A percentile compares a stretch with the other conserved stretches of the same genome.
phyloP scores from a whole-genome alignment of 1,140 invertebrate species.

The Drosophila obscura region DNA sequence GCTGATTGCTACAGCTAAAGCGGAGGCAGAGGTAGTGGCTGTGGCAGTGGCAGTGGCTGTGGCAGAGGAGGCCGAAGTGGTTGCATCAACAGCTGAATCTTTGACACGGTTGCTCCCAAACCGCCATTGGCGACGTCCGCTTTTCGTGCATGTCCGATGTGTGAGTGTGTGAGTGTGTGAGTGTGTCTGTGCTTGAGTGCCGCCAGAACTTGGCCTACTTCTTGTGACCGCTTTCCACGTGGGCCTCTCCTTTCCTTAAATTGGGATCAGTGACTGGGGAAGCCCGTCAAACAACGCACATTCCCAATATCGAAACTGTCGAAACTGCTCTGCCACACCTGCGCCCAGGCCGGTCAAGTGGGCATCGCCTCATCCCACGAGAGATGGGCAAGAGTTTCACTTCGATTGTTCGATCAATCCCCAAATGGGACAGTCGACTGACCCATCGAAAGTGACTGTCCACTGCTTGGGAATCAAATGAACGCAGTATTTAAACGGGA shows the following conservation, averaged over 20 bases:
- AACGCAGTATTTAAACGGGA: too few species aligned
- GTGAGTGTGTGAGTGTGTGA: constrained; percentile 23
- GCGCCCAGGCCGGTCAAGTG: constrained; percentile 10
- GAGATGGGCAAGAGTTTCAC: constrained; percentile 10
- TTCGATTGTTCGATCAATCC: constrained; percentile 20
- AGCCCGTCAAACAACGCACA: constrained; percentile 49
- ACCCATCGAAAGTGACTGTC: too few species aligned
- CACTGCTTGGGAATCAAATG: too few species aligned
- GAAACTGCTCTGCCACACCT: constrained; percentile 20
- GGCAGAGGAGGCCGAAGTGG: background rate
- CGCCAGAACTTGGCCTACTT: constrained; percentile 71
- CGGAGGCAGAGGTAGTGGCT: too few species aligned
- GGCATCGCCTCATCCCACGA: constrained; percentile 15
- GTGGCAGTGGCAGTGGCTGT: too few species aligned
- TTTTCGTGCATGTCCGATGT: constrained; percentile 25
- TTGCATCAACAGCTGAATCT: constrained; percentile 34
- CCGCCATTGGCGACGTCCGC: constrained; percentile 25
- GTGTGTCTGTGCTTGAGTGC: constrained; percentile 8
- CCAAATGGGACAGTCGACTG: constrained; percentile 8
- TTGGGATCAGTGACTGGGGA: constrained; percentile 6
- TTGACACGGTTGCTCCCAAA: constrained; percentile 44
- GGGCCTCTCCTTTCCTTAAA: background rate
- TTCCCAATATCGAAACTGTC: constrained; percentile 53
- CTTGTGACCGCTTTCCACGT: constrained; percentile 59
- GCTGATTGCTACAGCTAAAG: too few species aligned